phyloP scores from a whole-genome alignment of 2,113 vertebrate species.

The Petromus typicus region DNA sequence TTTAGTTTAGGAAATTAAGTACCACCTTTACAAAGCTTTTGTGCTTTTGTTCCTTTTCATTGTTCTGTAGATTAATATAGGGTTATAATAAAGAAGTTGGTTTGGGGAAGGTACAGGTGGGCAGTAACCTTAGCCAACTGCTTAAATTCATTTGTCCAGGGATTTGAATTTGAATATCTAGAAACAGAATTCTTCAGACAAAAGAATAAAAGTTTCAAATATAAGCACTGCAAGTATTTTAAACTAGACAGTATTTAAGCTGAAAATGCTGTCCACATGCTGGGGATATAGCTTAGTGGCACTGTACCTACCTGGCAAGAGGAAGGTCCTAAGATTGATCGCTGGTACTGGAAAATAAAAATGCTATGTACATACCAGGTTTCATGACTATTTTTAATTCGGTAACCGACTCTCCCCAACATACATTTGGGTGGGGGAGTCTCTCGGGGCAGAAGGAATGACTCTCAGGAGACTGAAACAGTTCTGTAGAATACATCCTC shows the following conservation, averaged over 20 bases:
- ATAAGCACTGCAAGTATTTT: constrained; percentile 39
- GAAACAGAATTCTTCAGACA: constrained; percentile 25
- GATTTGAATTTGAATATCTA: constrained; percentile 7
- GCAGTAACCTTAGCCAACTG: not conserved
- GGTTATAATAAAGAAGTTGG: not conserved
- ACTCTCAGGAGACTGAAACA: not conserved
- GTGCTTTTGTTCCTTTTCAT: not conserved
- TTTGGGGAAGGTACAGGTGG: not conserved
- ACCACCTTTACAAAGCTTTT: not conserved
- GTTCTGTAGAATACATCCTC: not conserved
- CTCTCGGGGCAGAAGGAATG: not conserved
- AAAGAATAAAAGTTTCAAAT: constrained; percentile 21
- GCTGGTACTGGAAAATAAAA: not conserved
- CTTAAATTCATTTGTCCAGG: not conserved
- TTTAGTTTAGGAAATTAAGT: not conserved
- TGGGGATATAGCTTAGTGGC: no score
- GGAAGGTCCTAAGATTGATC: no score
- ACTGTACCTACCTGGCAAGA: no score
- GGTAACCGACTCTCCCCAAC: not conserved
- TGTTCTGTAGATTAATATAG: not conserved
- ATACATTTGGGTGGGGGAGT: not conserved
- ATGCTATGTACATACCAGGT: not conserved
- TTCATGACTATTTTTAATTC: constrained; percentile 37
- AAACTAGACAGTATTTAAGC: not conserved
- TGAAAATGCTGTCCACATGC: not conserved